A percentile compares a stretch with the other conserved stretches of the same genome.
phyloP scores from a whole-genome alignment of 2,113 vertebrate genomes.

The Candoia aspera region DNA sequence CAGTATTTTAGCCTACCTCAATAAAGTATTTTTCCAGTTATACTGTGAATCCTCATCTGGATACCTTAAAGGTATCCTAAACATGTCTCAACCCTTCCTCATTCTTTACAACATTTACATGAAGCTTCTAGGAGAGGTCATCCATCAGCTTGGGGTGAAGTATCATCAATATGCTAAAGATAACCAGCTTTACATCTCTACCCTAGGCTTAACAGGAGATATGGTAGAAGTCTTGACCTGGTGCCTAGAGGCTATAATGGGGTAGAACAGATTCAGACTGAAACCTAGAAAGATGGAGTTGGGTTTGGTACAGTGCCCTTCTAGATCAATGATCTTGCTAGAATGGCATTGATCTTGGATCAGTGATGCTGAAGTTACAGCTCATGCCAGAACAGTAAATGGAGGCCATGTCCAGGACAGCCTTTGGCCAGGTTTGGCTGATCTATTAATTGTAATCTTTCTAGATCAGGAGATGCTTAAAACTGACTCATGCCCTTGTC shows the following conservation, averaged over 20 bases:
- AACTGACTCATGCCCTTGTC: background rate
- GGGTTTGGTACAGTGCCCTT: background rate
- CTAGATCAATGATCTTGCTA: background rate
- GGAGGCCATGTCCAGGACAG: background rate
- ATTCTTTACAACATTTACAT: background rate
- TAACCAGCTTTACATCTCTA: background rate
- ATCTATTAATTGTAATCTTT: background rate
- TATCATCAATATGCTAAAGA: background rate
- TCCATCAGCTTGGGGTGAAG: background rate
- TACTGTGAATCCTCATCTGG: background rate
- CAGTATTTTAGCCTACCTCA: background rate
- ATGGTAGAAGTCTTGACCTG: background rate
- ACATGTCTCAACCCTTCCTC: too few species aligned
- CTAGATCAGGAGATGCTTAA: background rate
- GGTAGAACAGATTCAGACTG: background rate
- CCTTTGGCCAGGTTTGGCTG: background rate
- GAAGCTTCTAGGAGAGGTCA: background rate
- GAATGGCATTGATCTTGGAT: background rate
- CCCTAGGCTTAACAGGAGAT: background rate
- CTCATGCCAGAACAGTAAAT: background rate
- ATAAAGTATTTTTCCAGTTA: background rate
- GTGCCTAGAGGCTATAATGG: background rate
- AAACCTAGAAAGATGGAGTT: background rate
- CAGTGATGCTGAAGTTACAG: background rate
- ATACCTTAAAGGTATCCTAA: background rate